Conservation (phyloP, 2,888 invertebrate species). For the Chrysina gloriosa region DNA sequence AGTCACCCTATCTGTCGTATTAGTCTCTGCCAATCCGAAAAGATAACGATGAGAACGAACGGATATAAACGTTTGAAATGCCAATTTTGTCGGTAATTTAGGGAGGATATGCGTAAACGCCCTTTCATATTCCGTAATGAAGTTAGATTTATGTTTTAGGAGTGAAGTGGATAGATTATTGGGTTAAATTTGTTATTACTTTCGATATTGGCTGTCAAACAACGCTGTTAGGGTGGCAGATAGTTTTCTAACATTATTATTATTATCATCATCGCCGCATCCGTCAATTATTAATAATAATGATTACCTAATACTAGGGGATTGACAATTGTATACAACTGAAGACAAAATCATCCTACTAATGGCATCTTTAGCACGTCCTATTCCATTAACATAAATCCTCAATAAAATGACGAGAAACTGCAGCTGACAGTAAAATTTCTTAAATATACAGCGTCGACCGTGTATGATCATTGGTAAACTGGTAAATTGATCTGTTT, state of each 20-base stretch:
- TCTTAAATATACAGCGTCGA: neutral
- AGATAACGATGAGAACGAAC: slow-evolving; percentile 43
- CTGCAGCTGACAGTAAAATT: neutral
- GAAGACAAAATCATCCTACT: too few species aligned
- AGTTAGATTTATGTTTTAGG: neutral
- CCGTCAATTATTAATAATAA: too few species aligned
- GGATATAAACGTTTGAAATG: slow-evolving; percentile 47
- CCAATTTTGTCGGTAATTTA: slow-evolving; percentile 44
- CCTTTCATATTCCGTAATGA: neutral
- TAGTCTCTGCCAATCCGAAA: slow-evolving; percentile 47
- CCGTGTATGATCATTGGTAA: neutral
- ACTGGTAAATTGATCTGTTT: slow-evolving; percentile 22
- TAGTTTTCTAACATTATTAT: too few species aligned
- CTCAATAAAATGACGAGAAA: neutral
- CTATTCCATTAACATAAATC: neutral
- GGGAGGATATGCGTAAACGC: slow-evolving; percentile 29
- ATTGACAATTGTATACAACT: too few species aligned
- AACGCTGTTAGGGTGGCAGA: too few species aligned
- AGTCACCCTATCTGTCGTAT: slow-evolving; percentile 59
- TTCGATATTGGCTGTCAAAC: too few species aligned
- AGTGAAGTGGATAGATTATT: neutral
- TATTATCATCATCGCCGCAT: too few species aligned
- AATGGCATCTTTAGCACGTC: neutral
- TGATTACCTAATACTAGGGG: too few species aligned
- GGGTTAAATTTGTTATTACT: neutral